Conservation (phyloP, 2,113 vertebrate species). For the Oenanthe oenanthe region DNA sequence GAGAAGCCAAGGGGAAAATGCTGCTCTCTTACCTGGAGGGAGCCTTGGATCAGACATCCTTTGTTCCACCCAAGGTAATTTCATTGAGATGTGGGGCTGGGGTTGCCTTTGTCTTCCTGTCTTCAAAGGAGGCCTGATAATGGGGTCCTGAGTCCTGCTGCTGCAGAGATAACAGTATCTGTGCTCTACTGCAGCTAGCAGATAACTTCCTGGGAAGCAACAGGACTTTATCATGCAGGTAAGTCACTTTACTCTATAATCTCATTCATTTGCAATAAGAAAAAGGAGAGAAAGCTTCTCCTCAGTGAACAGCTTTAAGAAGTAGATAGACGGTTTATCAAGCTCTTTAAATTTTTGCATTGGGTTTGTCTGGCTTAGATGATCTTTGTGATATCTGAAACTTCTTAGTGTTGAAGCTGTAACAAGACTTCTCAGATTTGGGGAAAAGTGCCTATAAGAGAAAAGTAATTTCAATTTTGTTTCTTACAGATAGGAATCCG, state of each 20-base stretch:
- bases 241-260: neutral
- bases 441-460: neutral
- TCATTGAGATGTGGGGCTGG: neutral
- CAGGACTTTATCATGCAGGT: neutral
- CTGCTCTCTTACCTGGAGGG: neutral
- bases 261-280: neutral
- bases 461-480: neutral
- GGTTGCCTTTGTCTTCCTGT: neutral
- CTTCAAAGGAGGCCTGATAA: conserved; percentile 4
- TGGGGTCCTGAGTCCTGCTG: neutral
- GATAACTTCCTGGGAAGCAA: neutral
- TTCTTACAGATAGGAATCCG: neutral
- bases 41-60: neutral
- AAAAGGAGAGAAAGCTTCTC: neutral
- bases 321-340: neutral
- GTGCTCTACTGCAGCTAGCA: neutral
- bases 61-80: neutral
- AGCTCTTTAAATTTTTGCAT: neutral
- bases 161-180: neutral
- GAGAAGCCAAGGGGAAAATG: neutral
- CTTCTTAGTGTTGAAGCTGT: neutral
- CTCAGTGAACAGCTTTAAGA: neutral
- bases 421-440: neutral
- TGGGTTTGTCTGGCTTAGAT: neutral
- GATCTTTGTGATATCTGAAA: neutral